phyloP scores from a whole-genome alignment of 2,888 invertebrate genomes.

The Zootermopsis nevadensis region DNA sequence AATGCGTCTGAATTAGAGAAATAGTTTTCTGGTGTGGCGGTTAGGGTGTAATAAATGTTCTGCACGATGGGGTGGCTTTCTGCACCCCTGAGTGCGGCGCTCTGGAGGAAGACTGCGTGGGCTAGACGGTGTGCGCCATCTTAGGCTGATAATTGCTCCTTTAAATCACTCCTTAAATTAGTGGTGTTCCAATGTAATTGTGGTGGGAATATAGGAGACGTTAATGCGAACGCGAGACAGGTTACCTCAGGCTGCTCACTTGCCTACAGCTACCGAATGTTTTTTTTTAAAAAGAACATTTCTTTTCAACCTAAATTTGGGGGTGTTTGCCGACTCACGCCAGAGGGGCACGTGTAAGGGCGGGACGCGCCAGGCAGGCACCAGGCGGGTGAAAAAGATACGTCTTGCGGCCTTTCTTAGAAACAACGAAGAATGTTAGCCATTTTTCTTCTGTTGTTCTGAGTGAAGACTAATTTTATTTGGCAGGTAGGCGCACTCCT shows the following conservation, averaged over 20 bases:
- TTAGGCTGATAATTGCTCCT: slow-evolving; percentile 44
- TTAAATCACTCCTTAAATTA: slow-evolving; percentile 47
- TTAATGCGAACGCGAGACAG: slow-evolving; percentile 23
- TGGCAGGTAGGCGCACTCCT: no score
- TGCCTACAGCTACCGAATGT: slow-evolving; percentile 35
- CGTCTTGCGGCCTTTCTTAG: slow-evolving; percentile 1
- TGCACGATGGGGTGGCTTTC: neutral
- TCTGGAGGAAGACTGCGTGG: neutral
- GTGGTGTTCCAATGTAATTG: slow-evolving; percentile 32
- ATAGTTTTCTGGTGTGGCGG: no score
- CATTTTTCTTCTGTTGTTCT: no score
- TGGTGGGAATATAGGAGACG: neutral
- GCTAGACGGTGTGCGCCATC: neutral
- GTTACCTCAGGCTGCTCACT: neutral
- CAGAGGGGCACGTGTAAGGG: slow-evolving; percentile 38
- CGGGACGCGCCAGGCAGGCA: slow-evolving; percentile 28
- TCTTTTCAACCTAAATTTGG: slow-evolving; percentile 26
- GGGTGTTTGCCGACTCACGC: neutral
- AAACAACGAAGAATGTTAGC: neutral
- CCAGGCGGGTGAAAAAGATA: neutral
- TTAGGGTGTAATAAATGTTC: no score
- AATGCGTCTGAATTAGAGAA: no score
- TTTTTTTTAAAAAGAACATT: slow-evolving; percentile 8
- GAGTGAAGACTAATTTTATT: no score
- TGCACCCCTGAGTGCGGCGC: slow-evolving; percentile 1